Conservation (phyloP, 2,113 vertebrate genomes). For the Gorsachius goisagi region DNA sequence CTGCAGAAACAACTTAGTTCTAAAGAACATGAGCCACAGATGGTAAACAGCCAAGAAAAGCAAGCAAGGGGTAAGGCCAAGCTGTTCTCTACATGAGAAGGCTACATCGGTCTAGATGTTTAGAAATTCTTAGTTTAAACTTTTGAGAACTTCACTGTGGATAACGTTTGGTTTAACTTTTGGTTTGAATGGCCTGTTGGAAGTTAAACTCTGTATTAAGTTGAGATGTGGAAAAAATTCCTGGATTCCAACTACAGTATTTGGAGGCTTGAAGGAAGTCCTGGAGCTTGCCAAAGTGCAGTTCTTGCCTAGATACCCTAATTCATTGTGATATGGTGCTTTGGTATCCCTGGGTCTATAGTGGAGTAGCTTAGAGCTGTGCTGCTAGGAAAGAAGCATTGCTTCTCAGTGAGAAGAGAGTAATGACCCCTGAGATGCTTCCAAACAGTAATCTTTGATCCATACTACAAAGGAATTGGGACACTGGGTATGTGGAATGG, state of each 20-base stretch:
- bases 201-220: not conserved
- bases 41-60: constrained; percentile 56
- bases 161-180: not conserved
- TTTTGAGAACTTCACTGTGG: not conserved
- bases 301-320: not conserved
- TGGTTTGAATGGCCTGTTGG: not conserved
- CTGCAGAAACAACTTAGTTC: constrained; percentile 27
- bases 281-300: not conserved
- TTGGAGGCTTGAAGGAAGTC: not conserved
- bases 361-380: not conserved
- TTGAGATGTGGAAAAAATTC: not conserved
- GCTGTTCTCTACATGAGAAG: not conserved
- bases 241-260: not conserved
- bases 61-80: constrained; percentile 42
- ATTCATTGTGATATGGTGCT: not conserved
- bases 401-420: not conserved
- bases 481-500: accelerated
- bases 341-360: not conserved
- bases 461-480: not conserved
- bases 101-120: constrained; percentile 18
- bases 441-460: not conserved
- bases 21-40: constrained; percentile 44
- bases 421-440: not conserved
- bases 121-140: not conserved
- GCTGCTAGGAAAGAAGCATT: not conserved